These are phyloP conservation scores for Brachyhypopomus occidentalis DNA, from an alignment of 2,113 vertebrate species.

Conservation along the genomic window DNA sequence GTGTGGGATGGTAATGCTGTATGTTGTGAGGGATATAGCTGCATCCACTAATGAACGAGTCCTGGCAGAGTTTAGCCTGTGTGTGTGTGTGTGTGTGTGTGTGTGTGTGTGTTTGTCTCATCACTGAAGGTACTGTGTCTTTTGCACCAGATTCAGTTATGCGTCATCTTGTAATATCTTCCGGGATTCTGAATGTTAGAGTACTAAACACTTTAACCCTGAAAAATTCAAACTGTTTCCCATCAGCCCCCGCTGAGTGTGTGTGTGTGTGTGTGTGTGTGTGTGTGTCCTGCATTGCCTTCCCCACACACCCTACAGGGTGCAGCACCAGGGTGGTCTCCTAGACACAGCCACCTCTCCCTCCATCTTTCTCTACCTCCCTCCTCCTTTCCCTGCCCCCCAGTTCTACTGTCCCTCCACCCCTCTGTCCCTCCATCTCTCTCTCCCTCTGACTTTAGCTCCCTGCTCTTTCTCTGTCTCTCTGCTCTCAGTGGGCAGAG, in stretches of 20 bases:
- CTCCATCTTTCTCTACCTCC: background rate
- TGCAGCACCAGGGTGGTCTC: conserved; percentile 45
- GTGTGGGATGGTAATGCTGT: too few species aligned
- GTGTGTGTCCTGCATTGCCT: background rate
- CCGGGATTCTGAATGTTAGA: background rate
- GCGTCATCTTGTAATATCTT: background rate
- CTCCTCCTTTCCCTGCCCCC: too few species aligned
- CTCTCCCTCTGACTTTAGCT: conserved; percentile 45
- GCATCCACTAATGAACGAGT: background rate
- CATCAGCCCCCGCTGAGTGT: background rate
- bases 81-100: too few species aligned
- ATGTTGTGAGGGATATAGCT: too few species aligned
- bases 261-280: background rate
- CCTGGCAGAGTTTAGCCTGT: too few species aligned
- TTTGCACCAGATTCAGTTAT: background rate
- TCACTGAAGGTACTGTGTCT: background rate
- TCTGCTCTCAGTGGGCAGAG: conserved; percentile 78
- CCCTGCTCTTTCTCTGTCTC: conserved; percentile 76
- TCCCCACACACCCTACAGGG: conserved; percentile 15
- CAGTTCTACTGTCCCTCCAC: too few species aligned
- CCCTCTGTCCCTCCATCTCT: conserved; percentile 12
- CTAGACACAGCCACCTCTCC: background rate
- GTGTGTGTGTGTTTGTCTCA: too few species aligned
- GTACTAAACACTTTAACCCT: background rate
- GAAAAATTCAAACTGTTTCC: background rate